These are phyloP conservation scores for Bos taurus DNA, from an alignment of 2,113 vertebrate species.

Conservation along the genomic window DNA sequence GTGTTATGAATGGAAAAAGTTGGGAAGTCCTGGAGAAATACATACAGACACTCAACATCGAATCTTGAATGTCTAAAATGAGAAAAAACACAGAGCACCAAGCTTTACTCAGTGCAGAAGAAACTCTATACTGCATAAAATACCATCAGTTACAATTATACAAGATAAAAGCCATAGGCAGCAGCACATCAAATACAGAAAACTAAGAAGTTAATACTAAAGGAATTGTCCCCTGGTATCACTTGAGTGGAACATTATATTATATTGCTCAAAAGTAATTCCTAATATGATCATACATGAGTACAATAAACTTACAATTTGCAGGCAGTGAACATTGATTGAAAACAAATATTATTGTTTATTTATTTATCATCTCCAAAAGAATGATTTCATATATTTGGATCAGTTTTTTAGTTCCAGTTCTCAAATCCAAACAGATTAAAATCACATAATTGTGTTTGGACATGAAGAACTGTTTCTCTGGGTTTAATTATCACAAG, in stretches of 20 bases:
- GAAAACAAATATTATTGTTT: neutral
- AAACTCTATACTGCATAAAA: neutral
- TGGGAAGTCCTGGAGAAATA: neutral
- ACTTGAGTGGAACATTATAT: neutral
- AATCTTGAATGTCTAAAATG: neutral
- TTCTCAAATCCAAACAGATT: conserved; percentile 22
- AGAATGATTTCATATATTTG: conserved; percentile 2
- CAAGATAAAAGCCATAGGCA: neutral
- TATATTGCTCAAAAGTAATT: conserved; percentile 2
- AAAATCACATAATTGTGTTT: conserved; percentile 13
- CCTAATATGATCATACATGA: neutral
- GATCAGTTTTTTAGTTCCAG: neutral
- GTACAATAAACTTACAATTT: neutral
- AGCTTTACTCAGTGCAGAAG: neutral
- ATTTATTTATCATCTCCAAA: neutral
- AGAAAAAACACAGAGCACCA: neutral
- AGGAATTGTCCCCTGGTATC: neutral
- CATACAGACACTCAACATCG: neutral
- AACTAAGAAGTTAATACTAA: neutral
- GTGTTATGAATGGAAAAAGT: neutral
- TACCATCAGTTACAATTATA: neutral
- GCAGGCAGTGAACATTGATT: neutral
- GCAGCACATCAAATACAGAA: neutral
- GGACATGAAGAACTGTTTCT: neutral
- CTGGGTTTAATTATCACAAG: neutral